These are phyloP conservation scores for Catagonus wagneri DNA, from an alignment of 2,113 vertebrate genomes.

Conservation along the genomic window DNA sequence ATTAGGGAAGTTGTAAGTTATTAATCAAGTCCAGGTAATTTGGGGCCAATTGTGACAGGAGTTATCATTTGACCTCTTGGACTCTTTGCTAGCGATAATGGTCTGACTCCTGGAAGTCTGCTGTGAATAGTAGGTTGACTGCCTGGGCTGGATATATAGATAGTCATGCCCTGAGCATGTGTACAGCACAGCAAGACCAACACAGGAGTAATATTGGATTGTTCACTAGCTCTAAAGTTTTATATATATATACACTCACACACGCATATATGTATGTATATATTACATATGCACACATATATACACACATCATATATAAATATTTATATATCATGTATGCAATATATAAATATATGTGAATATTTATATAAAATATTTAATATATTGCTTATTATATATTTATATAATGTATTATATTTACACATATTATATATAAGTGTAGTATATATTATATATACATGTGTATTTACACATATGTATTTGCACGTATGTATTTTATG, in stretches of 20 bases:
- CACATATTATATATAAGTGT: too few relatives aligned
- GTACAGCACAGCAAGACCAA: constrained; percentile 83
- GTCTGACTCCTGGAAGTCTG: background rate
- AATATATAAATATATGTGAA: too few relatives aligned
- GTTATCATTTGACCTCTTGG: background rate
- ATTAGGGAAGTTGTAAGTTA: background rate
- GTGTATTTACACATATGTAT: background rate
- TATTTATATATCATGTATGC: too few relatives aligned
- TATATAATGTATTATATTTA: too few relatives aligned
- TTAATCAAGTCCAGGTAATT: background rate
- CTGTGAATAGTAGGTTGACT: background rate
- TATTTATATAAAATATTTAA: background rate
- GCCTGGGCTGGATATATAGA: background rate
- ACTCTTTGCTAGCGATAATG: background rate
- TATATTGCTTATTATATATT: too few relatives aligned
- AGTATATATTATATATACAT: too few relatives aligned
- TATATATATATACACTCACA: background rate
- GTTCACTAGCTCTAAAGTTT: constrained; percentile 78
- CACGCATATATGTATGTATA: too few relatives aligned
- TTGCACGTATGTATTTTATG: background rate
- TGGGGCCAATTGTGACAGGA: background rate
- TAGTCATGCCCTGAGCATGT: constrained; percentile 77
- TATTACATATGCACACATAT: too few relatives aligned
- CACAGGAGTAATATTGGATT: constrained; percentile 86
- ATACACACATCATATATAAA: too few relatives aligned